Evolutionary conservation across 2,888 invertebrate genomes (phyloP).

Genomic region (Eremobia ochroleuca): DNA sequence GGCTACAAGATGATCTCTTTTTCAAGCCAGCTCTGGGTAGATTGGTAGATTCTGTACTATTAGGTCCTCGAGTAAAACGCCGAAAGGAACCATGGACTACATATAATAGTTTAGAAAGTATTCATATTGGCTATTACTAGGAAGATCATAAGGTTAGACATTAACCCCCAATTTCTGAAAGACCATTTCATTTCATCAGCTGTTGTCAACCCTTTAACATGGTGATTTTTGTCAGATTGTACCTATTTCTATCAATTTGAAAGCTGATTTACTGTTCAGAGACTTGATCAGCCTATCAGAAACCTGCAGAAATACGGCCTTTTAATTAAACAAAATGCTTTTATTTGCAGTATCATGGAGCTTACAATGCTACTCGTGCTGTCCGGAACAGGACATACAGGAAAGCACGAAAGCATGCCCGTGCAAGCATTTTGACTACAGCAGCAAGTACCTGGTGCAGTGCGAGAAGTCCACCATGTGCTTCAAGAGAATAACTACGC

Average conservation of each 20-base stretch:
- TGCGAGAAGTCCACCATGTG: conserved; percentile 96
- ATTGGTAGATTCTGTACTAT: not conserved
- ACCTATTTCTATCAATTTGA: not conserved
- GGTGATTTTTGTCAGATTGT: not conserved
- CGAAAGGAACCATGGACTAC: not conserved
- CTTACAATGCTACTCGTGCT: conserved; percentile 81
- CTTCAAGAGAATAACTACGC: conserved; percentile 92
- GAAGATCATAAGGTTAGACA: not conserved
- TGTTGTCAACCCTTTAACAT: not conserved
- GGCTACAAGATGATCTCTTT: not conserved
- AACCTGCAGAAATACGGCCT: not conserved
- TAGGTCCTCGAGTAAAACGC: not conserved
- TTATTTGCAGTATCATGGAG: conserved; percentile 77
- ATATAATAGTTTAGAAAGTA: not conserved
- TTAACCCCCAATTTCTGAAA: not conserved
- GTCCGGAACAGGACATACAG: conserved; percentile 64
- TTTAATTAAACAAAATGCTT: conserved; percentile 10
- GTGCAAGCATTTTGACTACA: conserved; percentile 93
- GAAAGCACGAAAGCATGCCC: conserved; percentile 29
- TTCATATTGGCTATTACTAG: not conserved
- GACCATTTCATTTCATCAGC: not conserved
- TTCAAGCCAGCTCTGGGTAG: not conserved
- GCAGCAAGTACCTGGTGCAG: conserved; percentile 91
- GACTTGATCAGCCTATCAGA: not conserved
- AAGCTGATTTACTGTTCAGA: not conserved